A percentile compares a stretch with the other conserved stretches of the same genome.
phyloP scores from a whole-genome alignment of 2,113 vertebrate genomes.

The Raja brachyura region DNA sequence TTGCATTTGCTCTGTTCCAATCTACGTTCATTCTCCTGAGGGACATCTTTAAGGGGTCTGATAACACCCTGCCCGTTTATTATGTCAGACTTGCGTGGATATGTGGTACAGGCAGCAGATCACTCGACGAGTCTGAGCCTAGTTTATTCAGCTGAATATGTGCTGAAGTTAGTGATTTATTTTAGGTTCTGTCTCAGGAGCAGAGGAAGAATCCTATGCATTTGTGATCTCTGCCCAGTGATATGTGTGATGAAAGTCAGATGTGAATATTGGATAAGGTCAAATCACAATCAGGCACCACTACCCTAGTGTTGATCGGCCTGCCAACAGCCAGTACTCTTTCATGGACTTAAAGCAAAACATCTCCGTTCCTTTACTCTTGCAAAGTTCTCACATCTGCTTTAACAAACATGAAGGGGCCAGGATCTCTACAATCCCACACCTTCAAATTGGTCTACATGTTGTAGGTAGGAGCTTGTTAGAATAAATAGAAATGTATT shows the following conservation, averaged over 20 bases:
- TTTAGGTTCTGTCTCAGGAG: background rate
- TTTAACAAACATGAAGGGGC: background rate
- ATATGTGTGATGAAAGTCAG: background rate
- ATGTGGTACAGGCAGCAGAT: background rate
- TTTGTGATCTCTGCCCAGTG: background rate
- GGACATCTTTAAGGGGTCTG: background rate
- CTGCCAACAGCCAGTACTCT: background rate
- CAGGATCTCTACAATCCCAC: background rate
- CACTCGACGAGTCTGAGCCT: background rate
- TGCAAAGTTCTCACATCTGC: too few relatives aligned
- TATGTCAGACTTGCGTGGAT: background rate
- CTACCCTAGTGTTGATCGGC: background rate
- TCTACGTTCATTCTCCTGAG: background rate
- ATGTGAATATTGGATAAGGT: background rate
- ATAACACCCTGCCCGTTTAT: background rate
- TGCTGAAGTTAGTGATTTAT: slow-evolving; percentile 8
- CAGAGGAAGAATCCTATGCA: background rate
- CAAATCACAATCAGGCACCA: background rate
- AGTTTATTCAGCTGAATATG: background rate
- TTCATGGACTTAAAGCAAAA: background rate
- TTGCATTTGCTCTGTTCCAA: too few relatives aligned
- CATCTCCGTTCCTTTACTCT: too few relatives aligned
- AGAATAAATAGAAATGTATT: background rate
- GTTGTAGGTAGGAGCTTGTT: background rate
- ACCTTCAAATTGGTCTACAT: background rate